These are phyloP conservation scores for Muscicapa striata DNA, from an alignment of 2,797 vertebrate species.

Conservation along the genomic window DNA sequence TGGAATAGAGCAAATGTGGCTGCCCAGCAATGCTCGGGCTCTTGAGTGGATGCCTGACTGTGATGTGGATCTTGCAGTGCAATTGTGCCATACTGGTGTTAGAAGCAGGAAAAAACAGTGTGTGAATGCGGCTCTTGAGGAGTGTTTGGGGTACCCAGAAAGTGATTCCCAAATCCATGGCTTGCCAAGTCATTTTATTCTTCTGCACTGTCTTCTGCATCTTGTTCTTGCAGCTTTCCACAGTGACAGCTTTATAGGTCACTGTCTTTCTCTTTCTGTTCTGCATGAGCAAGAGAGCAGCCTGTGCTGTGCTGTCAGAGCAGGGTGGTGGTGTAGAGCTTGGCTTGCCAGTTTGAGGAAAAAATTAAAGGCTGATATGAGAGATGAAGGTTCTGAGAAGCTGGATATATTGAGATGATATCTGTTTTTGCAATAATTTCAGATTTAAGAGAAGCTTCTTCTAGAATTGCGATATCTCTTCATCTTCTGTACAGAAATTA, in stretches of 20 bases:
- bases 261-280: not conserved
- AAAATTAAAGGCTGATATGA: not conserved
- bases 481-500: not conserved
- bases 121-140: fast-evolving
- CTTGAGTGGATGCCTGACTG: not conserved
- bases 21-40: not conserved
- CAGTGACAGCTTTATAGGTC: fast-evolving
- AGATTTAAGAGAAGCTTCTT: not conserved
- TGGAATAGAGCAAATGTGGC: not conserved
- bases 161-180: not conserved
- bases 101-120: not conserved
- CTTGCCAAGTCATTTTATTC: not conserved
- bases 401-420: not conserved
- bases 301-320: not conserved
- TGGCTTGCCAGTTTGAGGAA: not conserved
- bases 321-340: not conserved
- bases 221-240: not conserved
- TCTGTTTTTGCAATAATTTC: not conserved
- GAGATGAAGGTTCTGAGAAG: not conserved
- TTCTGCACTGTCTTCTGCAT: not conserved
- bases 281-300: not conserved
- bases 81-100: fast-evolving
- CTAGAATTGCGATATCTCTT: not conserved
- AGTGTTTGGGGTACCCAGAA: not conserved
- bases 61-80: not conserved